Percentiles rank a stretch among this genome's conserved stretches.
Evolutionary conservation across 2,888 invertebrate genomes (phyloP).

Genomic region (Magallana nippona): DNA sequence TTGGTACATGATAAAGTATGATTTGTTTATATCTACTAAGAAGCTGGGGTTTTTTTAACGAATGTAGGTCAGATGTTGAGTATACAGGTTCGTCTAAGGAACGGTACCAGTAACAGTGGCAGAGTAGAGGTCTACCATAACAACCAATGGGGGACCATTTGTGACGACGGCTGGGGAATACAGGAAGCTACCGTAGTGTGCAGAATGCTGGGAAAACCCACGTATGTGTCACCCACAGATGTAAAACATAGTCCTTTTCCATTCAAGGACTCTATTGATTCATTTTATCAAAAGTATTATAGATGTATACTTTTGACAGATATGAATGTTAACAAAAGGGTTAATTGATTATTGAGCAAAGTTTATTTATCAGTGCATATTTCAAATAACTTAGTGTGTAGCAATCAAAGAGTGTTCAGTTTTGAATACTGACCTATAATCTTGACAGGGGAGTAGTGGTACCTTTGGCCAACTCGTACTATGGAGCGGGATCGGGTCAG

Average conservation of each 20-base stretch:
- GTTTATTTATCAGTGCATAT: no score
- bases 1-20: no score
- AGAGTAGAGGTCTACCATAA: conserved; percentile 62
- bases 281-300: no score
- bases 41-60: no score
- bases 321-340: no score
- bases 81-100: conserved; percentile 51
- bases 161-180: conserved; percentile 82
- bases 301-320: no score
- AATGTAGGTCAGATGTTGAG: conserved; percentile 37
- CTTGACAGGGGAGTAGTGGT: conserved; percentile 56
- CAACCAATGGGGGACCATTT: conserved; percentile 73
- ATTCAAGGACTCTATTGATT: not conserved
- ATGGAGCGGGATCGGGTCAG: conserved; percentile 52
- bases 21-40: no score
- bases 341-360: no score
- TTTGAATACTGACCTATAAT: not conserved
- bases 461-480: conserved; percentile 58
- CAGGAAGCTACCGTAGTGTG: conserved; percentile 87
- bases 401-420: no score
- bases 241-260: not conserved
- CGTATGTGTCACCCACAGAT: conserved; percentile 44
- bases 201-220: conserved; percentile 81
- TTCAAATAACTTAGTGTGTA: no score
- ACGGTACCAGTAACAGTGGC: conserved; percentile 58